A percentile compares a stretch with the other conserved stretches of the same genome.
Conservation (phyloP, 1,140 invertebrate species). For the Trachymyrmex cornetzi region DNA sequence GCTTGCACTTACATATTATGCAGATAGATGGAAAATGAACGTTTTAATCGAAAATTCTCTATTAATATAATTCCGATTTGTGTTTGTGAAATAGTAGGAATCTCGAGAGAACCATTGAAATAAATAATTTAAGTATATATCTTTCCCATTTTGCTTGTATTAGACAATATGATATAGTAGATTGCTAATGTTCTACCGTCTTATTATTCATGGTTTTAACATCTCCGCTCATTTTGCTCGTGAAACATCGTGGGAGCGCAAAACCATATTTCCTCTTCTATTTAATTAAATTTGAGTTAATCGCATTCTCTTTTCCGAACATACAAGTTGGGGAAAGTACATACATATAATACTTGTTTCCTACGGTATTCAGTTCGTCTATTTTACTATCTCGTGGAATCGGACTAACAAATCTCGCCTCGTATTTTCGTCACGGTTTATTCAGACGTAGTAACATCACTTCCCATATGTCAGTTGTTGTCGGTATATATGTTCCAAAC, state of each 20-base stretch:
- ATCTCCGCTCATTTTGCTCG: constrained; percentile 24
- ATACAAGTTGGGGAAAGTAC: not conserved
- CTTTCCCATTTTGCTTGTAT: not conserved
- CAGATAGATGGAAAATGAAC: not conserved
- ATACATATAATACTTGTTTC: not conserved
- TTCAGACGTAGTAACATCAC: constrained; percentile 35
- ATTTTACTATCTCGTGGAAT: constrained; percentile 21
- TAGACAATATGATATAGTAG: not conserved
- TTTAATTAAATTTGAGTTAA: constrained; percentile 32
- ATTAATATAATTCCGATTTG: constrained; percentile 1
- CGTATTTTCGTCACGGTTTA: constrained; percentile 38
- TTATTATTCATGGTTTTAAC: constrained; percentile 27
- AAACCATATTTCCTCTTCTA: constrained; percentile 17
- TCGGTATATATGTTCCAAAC: constrained; percentile 24
- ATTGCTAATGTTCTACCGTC: not conserved
- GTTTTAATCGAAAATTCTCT: not conserved
- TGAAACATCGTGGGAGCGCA: constrained; percentile 10
- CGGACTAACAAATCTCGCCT: constrained; percentile 31
- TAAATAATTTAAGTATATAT: constrained; percentile 12
- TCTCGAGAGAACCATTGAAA: not conserved
- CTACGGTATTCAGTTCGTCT: not conserved
- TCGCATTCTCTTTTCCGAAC: constrained; percentile 38
- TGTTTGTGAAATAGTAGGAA: not conserved
- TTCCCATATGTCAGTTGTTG: constrained; percentile 44
- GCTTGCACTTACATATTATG: not conserved